These are phyloP conservation scores for Andrena trimmerana DNA, from an alignment of 2,888 invertebrate species.

Conservation along the genomic window DNA sequence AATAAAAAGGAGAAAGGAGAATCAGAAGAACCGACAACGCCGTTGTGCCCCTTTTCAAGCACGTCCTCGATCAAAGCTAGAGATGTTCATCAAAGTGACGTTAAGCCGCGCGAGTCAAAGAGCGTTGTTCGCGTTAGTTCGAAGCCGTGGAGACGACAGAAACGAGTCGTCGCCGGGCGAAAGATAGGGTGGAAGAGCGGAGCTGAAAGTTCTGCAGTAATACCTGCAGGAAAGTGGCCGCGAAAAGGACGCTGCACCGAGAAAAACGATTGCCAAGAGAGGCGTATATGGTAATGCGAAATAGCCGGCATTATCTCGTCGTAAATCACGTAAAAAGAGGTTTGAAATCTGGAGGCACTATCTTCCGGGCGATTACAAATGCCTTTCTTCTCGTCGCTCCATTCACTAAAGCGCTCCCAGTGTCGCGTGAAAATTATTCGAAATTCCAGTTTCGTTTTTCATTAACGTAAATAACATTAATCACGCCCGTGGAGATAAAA, in stretches of 20 bases:
- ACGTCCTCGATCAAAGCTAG: constrained; percentile 9
- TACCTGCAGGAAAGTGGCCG: constrained; percentile 53
- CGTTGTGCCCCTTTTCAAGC: neutral
- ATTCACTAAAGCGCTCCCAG: neutral
- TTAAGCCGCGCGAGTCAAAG: constrained; percentile 44
- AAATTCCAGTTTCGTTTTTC: constrained; percentile 14
- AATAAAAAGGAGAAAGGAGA: neutral
- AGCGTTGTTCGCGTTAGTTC: constrained; percentile 17
- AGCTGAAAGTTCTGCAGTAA: constrained; percentile 50
- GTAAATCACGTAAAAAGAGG: constrained; percentile 55
- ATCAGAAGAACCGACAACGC: neutral
- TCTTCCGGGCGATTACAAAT: constrained; percentile 49
- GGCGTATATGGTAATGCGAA: constrained; percentile 62
- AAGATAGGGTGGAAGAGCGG: neutral
- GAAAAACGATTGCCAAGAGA: constrained; percentile 58
- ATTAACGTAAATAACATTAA: constrained; percentile 26
- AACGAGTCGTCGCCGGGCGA: constrained; percentile 22
- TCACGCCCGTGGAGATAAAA: neutral
- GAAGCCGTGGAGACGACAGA: constrained; percentile 1
- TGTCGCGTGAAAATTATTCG: constrained; percentile 8
- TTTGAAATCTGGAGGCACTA: constrained; percentile 51
- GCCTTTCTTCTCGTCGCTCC: constrained; percentile 45
- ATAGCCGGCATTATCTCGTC: constrained; percentile 60
- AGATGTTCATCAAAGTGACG: constrained; percentile 68
- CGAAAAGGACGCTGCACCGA: constrained; percentile 33